Conservation (phyloP, 2,888 invertebrate species). For the Drosophila melanocephala region DNA sequence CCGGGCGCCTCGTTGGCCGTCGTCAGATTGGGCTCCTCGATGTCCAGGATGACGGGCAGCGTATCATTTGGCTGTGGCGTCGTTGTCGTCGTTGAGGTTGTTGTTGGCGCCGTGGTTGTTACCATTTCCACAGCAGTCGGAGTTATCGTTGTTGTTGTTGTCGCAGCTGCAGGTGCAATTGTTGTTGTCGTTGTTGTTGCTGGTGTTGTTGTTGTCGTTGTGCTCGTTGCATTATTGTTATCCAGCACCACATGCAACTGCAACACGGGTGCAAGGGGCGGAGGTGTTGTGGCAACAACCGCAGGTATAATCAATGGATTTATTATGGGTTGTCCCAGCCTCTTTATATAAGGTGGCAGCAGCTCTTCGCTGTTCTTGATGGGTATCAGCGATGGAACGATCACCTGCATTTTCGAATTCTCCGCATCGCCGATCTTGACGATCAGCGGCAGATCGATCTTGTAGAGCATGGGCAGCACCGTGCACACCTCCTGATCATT, state of each 20-base stretch:
- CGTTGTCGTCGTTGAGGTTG: conserved; percentile 67
- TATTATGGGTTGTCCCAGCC: conserved; percentile 71
- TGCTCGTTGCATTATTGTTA: conserved; percentile 47
- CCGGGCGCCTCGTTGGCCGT: conserved; percentile 18
- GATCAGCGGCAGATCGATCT: conserved; percentile 75
- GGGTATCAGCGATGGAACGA: conserved; percentile 80
- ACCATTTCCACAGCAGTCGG: conserved; percentile 48
- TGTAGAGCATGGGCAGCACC: conserved; percentile 81
- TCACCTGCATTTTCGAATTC: conserved; percentile 74
- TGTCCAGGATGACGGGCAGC: conserved; percentile 69
- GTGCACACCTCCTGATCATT: conserved; percentile 84
- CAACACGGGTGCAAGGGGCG: conserved; percentile 22
- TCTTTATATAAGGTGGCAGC: conserved; percentile 79
- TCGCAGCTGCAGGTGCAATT: neutral
- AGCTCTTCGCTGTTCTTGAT: conserved; percentile 78
- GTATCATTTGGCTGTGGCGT: conserved; percentile 68
- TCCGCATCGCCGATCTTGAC: conserved; percentile 69
- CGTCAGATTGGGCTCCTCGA: conserved; percentile 58
- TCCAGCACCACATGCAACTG: conserved; percentile 30
- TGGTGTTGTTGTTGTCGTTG: conserved; percentile 46
- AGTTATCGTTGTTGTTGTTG: conserved; percentile 8
- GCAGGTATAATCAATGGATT: conserved; percentile 71
- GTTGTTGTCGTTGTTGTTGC: conserved; percentile 41
- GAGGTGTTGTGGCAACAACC: conserved; percentile 14
- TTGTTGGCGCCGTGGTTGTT: conserved; percentile 72